These are phyloP conservation scores for Eulemur rubriventer DNA, from an alignment of 2,797 vertebrate species.

Conservation along the genomic window DNA sequence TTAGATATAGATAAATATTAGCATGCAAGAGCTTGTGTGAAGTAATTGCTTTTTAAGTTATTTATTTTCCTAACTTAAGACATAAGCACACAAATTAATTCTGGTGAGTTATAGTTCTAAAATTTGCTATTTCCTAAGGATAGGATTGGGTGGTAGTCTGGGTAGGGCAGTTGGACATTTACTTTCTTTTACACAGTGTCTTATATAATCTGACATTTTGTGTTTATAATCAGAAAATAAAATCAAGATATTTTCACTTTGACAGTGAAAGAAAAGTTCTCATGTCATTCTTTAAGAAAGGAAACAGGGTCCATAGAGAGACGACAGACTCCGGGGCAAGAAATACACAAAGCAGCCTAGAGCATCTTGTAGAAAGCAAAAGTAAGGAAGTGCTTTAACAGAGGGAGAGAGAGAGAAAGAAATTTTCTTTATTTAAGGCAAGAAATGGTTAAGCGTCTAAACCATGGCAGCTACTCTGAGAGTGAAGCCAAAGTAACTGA, in stretches of 20 bases:
- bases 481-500: not conserved
- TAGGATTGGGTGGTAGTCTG: not conserved
- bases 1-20: not conserved
- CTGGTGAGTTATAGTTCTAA: not conserved
- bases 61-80: not conserved
- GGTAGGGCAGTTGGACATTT: not conserved
- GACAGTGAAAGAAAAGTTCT: not conserved
- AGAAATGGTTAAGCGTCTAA: not conserved
- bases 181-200: not conserved
- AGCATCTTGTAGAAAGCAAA: not conserved
- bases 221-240: not conserved
- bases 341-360: not conserved
- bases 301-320: not conserved
- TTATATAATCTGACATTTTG: not conserved
- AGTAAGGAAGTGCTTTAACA: not conserved
- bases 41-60: not conserved
- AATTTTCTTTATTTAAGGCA: not conserved
- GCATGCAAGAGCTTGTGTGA: not conserved
- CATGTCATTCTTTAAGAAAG: not conserved
- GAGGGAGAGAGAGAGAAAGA: not conserved
- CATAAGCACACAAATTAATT: not conserved
- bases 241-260: not conserved
- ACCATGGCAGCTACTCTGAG: not conserved
- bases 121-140: not conserved
- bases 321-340: accelerated